These are phyloP conservation scores for Lumbricus terrestris DNA, from an alignment of 2,888 invertebrate species.

Conservation along the genomic window DNA sequence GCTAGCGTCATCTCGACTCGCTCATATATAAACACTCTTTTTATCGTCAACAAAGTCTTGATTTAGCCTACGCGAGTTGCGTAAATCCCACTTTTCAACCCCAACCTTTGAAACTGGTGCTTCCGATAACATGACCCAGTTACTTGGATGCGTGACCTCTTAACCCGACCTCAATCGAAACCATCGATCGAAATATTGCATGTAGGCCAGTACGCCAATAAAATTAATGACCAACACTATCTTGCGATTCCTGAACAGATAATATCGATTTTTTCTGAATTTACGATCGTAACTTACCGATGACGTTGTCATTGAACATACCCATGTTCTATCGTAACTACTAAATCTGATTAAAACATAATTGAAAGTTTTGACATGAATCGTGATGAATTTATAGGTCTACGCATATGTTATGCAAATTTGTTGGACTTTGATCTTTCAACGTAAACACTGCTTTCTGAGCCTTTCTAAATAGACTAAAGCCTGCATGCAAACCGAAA, in stretches of 20 bases:
- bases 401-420: no score
- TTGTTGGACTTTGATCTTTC: no score
- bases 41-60: background rate
- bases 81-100: background rate
- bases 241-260: background rate
- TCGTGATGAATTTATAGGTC: background rate
- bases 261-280: no score
- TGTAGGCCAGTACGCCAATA: no score
- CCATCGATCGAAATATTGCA: no score
- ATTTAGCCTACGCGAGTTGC: background rate
- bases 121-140: background rate
- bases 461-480: no score
- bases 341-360: background rate
- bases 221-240: background rate
- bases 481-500: no score
- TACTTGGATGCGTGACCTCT: background rate
- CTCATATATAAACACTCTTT: background rate
- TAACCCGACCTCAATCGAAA: background rate
- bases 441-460: no score
- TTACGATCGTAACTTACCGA: background rate
- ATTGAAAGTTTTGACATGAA: background rate
- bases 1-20: background rate
- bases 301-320: background rate
- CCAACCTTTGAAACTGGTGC: background rate
- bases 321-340: background rate